phyloP scores from a whole-genome alignment of 2,888 invertebrate species.

The Onchidella celtica region DNA sequence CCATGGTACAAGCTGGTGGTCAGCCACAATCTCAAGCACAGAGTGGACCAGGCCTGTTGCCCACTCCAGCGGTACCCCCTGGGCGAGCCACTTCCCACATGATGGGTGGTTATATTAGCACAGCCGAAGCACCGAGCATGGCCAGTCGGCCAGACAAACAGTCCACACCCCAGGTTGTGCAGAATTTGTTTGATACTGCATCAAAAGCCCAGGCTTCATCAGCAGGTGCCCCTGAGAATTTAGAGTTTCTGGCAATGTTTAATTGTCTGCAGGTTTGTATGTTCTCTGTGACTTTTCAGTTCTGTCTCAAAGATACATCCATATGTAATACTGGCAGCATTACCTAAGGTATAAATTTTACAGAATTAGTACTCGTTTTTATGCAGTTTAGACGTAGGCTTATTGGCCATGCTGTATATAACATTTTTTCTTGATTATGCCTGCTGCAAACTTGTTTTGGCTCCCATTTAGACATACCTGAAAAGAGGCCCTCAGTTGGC shows the following conservation, averaged over 20 bases:
- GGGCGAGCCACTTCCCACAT: neutral
- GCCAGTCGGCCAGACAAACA: neutral
- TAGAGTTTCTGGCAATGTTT: conserved; percentile 46
- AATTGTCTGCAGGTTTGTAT: conserved; percentile 45
- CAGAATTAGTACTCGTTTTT: too few relatives aligned
- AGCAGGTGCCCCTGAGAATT: conserved; percentile 21
- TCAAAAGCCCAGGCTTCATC: neutral
- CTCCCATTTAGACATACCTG: too few relatives aligned
- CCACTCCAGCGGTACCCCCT: neutral
- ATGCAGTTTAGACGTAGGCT: too few relatives aligned
- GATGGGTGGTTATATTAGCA: neutral
- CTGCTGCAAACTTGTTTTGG: too few relatives aligned
- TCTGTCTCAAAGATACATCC: too few relatives aligned
- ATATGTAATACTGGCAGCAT: too few relatives aligned
- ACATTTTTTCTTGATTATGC: too few relatives aligned
- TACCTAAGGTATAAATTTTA: too few relatives aligned
- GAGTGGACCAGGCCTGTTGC: conserved; percentile 25
- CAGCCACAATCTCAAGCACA: conserved; percentile 1
- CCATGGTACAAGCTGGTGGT: too few relatives aligned
- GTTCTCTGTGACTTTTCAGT: too few relatives aligned
- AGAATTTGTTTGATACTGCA: conserved; percentile 24
- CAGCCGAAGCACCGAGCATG: neutral
- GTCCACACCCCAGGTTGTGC: conserved; percentile 9
- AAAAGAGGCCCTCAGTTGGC: too few relatives aligned
- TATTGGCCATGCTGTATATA: too few relatives aligned